phyloP scores from a whole-genome alignment of 1,140 invertebrate genomes.

The Cardiocondyla obscurior region DNA sequence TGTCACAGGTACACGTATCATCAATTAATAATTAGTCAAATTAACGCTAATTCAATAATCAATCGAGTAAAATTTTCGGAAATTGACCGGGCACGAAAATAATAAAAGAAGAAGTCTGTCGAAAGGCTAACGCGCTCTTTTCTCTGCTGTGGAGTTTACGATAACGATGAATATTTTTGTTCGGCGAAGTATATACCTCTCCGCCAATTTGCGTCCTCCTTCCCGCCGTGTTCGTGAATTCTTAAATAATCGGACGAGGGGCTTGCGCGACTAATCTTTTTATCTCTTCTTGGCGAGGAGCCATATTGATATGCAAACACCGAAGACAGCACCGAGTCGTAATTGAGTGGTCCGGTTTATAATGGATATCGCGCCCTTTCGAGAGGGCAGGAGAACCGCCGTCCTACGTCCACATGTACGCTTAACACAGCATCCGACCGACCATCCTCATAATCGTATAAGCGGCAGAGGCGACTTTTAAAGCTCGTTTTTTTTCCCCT shows the following conservation, averaged over 20 bases:
- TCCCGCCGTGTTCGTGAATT: background rate
- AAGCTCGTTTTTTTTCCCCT: constrained; percentile 57
- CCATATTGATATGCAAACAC: constrained; percentile 79
- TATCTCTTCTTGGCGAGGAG: constrained; percentile 53
- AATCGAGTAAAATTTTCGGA: background rate
- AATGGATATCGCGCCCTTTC: constrained; percentile 61
- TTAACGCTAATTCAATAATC: background rate
- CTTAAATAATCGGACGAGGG: constrained; percentile 51
- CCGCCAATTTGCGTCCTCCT: background rate
- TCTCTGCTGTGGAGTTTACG: background rate
- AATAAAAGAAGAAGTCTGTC: background rate
- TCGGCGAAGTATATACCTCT: background rate
- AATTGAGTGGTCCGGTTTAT: constrained; percentile 77
- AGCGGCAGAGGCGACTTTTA: constrained; percentile 67
- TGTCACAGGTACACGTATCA: constrained; percentile 79
- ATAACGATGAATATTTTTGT: background rate
- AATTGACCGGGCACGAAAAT: background rate
- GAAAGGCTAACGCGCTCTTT: background rate
- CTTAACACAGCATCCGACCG: constrained; percentile 26
- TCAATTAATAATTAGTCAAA: background rate
- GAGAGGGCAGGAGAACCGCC: background rate
- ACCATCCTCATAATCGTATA: constrained; percentile 71
- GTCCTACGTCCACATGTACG: background rate
- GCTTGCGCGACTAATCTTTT: constrained; percentile 31
- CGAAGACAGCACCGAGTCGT: constrained; percentile 70